Evolutionary conservation across 2,888 invertebrate species (phyloP), one percentile per base, ranked within the genome.

Genomic region (Napeogenes inachia): DNA sequence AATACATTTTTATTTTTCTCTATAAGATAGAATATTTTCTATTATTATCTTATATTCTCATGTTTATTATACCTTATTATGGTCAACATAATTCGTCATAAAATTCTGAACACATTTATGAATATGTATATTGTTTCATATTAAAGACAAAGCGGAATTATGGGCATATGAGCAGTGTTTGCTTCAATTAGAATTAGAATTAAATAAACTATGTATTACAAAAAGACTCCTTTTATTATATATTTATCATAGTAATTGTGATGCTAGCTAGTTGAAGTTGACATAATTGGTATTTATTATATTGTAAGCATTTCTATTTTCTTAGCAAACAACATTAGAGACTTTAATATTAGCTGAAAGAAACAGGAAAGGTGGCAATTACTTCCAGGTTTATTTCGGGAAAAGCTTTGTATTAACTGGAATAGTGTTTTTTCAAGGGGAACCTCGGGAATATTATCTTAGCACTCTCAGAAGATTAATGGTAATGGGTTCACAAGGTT

Each of bases 391-490:
- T 67, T 63, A 67, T 67, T 67, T 64, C 45, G 60, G 47, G 64
- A 50, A 60, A 67, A 64, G 64, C 62, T 60, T 65, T 66, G 62
- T 66, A 63, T 66, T 65, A 62, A 73, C 73, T 74, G 61, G 64
- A 75, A 75, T 80, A 80, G 79, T 82, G 79, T 84, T 84, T 85
- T 85, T 84, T 79, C 70, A 80, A 80, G 78, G 75, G 73, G 75
- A 78, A 77, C 75, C 60, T 35, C 72, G 74, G 70, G 78, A 79
- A 82, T 83, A 84, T 84, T 84, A 85, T 85, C 84, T 82, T 82
- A 79, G 77, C 78, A 76, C 74, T 79, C 74, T 78, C 75, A 76
- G 74, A 81, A 84, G 85, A 86, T 84, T 81, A 87, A 87, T 85
- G 85, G 77, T 85, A 85, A 85, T 84, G 81, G 82, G 81, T 78